A percentile compares a stretch with the other conserved stretches of the same genome.
These are phyloP conservation scores for Neodiprion virginianus DNA, from an alignment of 1,140 invertebrate species.

Conservation along the genomic window DNA sequence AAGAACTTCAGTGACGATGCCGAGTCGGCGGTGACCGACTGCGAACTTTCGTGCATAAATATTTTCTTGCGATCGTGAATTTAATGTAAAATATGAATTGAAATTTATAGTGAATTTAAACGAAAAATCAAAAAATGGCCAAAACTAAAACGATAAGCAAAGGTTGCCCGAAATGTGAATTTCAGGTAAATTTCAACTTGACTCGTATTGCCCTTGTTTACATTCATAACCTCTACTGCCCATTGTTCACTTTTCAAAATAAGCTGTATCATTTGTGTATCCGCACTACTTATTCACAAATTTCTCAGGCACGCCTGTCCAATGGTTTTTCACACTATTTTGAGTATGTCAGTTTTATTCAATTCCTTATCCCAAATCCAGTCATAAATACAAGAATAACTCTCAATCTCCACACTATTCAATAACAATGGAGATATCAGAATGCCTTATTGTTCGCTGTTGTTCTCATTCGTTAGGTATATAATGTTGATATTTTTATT, in stretches of 20 bases:
- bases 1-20: no score
- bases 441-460: no score
- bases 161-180: conserved; percentile 69
- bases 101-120: no score
- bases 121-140: conserved; percentile 52
- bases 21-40: no score
- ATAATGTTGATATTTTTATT: no score
- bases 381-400: no score
- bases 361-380: neutral
- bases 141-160: conserved; percentile 67
- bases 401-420: no score
- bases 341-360: neutral
- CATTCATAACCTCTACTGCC: neutral
- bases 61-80: no score
- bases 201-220: neutral
- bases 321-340: conserved; percentile 13
- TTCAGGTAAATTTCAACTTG: conserved; percentile 57
- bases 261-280: neutral
- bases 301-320: neutral
- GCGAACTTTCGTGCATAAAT: no score
- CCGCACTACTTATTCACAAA: neutral
- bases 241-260: neutral
- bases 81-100: no score
- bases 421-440: no score
- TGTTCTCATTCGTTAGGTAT: no score